These are phyloP conservation scores for Microtus montanus DNA, from an alignment of 2,113 vertebrate genomes.

Conservation along the genomic window DNA sequence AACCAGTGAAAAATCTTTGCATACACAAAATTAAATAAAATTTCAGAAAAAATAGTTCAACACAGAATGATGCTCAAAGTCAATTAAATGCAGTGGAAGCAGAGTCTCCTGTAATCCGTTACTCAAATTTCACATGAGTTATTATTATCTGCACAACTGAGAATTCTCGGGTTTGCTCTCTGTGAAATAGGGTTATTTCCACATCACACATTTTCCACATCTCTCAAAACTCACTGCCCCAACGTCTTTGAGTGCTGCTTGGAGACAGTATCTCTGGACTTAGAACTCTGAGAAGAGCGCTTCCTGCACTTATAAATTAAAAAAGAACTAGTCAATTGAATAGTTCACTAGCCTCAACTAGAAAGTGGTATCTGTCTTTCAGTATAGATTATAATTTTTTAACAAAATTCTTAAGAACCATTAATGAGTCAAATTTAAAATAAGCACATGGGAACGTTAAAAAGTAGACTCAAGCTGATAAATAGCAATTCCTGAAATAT, in stretches of 20 bases:
- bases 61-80: not conserved
- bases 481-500: constrained; percentile 19
- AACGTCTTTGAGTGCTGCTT: fast-evolving
- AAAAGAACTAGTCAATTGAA: not conserved
- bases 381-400: not conserved
- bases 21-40: not conserved
- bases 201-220: not conserved
- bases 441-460: not conserved
- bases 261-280: not conserved
- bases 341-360: not conserved
- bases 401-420: constrained; percentile 5
- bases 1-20: not conserved
- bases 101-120: not conserved
- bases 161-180: not conserved
- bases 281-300: not conserved
- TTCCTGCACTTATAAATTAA: not conserved
- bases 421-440: not conserved
- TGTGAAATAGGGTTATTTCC: not conserved
- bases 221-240: not conserved
- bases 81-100: not conserved
- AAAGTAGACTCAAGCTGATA: constrained; percentile 21
- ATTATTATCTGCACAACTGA: not conserved
- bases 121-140: not conserved
- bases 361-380: not conserved
- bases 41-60: constrained; percentile 12